Conservation (phyloP, 2,888 invertebrate species). For the Pandemis cinnamomeana region DNA sequence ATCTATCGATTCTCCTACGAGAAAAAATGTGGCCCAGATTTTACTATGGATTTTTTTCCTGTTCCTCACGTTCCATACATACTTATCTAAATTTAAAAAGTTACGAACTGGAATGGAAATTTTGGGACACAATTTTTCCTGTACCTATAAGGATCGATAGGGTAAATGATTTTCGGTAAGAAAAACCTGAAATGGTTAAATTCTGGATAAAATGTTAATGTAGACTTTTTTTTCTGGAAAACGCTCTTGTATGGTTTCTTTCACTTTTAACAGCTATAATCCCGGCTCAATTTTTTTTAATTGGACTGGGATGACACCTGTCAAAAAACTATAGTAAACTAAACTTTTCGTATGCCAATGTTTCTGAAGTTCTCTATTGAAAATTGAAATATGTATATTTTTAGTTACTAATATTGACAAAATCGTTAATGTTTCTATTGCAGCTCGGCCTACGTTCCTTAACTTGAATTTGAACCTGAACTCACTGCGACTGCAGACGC, state of each 20-base stretch:
- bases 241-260: background rate
- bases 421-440: constrained; percentile 82
- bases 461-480: constrained; percentile 98
- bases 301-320: background rate
- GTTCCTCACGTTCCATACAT: no score
- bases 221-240: no score
- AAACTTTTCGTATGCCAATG: background rate
- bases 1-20: no score
- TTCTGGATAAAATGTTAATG: no score
- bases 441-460: constrained; percentile 99
- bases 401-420: constrained; percentile 54
- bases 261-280: background rate
- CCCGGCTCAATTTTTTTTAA: background rate
- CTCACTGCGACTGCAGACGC: constrained; percentile 94
- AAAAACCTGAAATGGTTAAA: no score
- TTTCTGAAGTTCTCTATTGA: constrained; percentile 35
- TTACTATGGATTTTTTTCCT: no score
- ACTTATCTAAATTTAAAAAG: no score
- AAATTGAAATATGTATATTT: background rate
- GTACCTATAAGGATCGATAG: no score
- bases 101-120: no score
- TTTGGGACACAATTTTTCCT: no score
- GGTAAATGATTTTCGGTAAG: no score
- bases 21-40: no score
- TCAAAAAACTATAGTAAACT: background rate